Evolutionary conservation across 2,113 vertebrate genomes (phyloP).

Genomic region (Malurus elegans): DNA sequence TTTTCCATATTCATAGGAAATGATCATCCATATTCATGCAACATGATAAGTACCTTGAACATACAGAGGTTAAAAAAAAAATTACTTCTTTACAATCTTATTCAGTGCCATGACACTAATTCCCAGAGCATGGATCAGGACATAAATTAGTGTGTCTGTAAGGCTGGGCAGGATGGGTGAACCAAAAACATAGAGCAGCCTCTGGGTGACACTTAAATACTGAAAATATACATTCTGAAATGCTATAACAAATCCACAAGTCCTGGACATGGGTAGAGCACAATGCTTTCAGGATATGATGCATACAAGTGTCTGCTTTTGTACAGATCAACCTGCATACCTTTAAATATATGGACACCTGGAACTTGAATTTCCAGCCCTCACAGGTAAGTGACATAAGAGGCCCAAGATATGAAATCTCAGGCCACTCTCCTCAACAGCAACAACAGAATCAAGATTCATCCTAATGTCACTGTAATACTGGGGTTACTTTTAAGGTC

Average conservation of each 20-base stretch:
- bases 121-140: constrained; percentile 45
- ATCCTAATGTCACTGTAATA: background rate
- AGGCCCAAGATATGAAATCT: background rate
- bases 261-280: background rate
- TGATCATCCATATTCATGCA: constrained; percentile 72
- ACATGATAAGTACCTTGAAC: constrained; percentile 61
- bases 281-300: background rate
- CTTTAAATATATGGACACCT: background rate
- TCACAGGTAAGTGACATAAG: background rate
- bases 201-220: background rate
- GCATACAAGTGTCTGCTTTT: background rate
- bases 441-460: background rate
- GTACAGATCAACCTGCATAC: background rate
- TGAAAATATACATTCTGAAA: background rate
- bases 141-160: constrained; percentile 7
- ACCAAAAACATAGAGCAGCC: background rate
- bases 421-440: background rate
- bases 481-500: no score
- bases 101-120: constrained; percentile 43
- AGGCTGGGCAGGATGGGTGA: background rate
- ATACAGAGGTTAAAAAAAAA: constrained; percentile 46
- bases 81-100: constrained; percentile 51
- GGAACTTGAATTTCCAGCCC: background rate
- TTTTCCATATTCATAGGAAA: constrained; percentile 76
- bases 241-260: background rate